Conservation (phyloP, 2,888 invertebrate genomes). For the Lottia gigantea region DNA sequence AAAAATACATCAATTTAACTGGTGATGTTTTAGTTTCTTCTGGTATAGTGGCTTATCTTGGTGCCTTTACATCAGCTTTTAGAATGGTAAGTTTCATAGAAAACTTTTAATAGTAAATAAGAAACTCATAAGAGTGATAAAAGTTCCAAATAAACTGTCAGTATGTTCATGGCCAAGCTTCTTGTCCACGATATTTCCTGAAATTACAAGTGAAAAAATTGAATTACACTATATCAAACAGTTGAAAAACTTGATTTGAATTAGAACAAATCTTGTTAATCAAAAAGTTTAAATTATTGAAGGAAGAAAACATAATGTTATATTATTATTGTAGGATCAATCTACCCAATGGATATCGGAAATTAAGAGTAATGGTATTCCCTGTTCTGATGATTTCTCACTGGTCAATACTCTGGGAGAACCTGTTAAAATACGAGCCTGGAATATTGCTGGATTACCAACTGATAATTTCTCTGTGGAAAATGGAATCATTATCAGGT, state of each 20-base stretch:
- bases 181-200: too few species aligned
- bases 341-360: conserved; percentile 80
- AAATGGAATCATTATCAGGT: conserved; percentile 69
- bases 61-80: conserved; percentile 68
- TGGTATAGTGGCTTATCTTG: conserved; percentile 67
- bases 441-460: conserved; percentile 70
- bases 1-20: conserved; percentile 65
- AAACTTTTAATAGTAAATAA: too few species aligned
- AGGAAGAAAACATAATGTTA: background rate
- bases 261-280: too few species aligned
- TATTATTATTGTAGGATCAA: conserved; percentile 71
- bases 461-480: conserved; percentile 70
- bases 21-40: conserved; percentile 78
- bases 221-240: too few species aligned
- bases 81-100: conserved; percentile 53
- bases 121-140: too few species aligned
- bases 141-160: too few species aligned
- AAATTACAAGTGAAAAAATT: too few species aligned
- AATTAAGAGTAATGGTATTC: conserved; percentile 78
- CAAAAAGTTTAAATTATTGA: too few species aligned
- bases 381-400: conserved; percentile 82
- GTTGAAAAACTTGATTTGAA: background rate
- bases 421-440: conserved; percentile 68
- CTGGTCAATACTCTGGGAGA: conserved; percentile 71
- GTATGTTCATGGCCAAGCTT: too few species aligned